Evolutionary conservation across 64 coral and sea anemone species (phyloP).

Genomic region (Stichodactyla mertensii): DNA sequence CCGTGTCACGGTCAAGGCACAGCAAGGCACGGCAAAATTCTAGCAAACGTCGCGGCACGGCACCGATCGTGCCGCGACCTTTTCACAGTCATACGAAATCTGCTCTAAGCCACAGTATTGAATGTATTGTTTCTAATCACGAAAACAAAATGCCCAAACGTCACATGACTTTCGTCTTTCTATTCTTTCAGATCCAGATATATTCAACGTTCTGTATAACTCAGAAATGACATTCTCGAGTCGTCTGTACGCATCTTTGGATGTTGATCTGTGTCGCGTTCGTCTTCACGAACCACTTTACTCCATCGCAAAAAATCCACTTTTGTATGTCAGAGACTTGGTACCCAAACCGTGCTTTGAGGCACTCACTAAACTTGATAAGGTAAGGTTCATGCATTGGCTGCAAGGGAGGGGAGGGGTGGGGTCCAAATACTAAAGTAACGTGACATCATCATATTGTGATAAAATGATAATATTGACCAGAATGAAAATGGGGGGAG

Average conservation of each 20-base stretch:
- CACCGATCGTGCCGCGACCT: too few relatives aligned
- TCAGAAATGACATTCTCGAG: constrained; percentile 74
- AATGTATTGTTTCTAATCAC: too few relatives aligned
- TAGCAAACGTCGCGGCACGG: too few relatives aligned
- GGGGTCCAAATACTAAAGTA: too few relatives aligned
- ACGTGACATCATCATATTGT: too few relatives aligned
- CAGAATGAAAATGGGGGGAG: too few relatives aligned
- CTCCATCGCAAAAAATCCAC: constrained; percentile 81
- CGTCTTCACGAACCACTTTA: constrained; percentile 85
- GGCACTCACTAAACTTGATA: constrained; percentile 78
- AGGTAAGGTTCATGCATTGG: constrained; percentile 32
- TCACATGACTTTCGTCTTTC: background rate
- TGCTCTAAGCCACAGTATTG: too few relatives aligned
- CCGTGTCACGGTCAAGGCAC: too few relatives aligned
- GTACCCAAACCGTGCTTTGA: constrained; percentile 91
- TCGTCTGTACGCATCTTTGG: constrained; percentile 67
- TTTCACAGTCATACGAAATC: too few relatives aligned
- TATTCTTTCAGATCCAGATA: constrained; percentile 44
- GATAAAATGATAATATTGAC: too few relatives aligned
- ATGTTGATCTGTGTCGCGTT: constrained; percentile 95
- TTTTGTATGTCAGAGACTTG: constrained; percentile 92
- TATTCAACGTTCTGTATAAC: constrained; percentile 92
- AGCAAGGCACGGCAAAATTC: too few relatives aligned
- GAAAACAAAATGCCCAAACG: too few relatives aligned
- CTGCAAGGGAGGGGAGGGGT: background rate